A percentile compares a stretch with the other conserved stretches of the same genome.
phyloP scores from a whole-genome alignment of 2,888 invertebrate species.

The Chalcis sispes region DNA sequence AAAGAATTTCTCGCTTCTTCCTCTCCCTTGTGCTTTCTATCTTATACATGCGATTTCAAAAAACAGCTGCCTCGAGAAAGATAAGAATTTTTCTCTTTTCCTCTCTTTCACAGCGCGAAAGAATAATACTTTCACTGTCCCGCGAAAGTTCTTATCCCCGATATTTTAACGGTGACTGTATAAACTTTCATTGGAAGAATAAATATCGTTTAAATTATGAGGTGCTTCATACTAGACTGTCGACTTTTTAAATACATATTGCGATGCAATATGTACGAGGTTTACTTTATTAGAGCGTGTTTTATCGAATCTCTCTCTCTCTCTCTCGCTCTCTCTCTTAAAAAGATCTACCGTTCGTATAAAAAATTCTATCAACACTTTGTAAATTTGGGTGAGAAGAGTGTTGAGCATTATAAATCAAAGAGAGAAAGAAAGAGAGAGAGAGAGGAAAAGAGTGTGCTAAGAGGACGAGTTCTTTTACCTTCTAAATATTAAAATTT shows the following conservation, averaged over 20 bases:
- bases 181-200: slow-evolving; percentile 51
- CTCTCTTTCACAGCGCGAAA: neutral
- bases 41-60: neutral
- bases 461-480: too few relatives aligned
- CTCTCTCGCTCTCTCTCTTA: too few relatives aligned
- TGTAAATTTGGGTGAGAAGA: slow-evolving; percentile 21
- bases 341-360: slow-evolving; percentile 1
- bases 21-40: neutral
- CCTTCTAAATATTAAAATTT: too few relatives aligned
- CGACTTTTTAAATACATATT: slow-evolving; percentile 34
- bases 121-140: slow-evolving; percentile 14
- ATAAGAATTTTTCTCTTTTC: slow-evolving; percentile 40
- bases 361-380: neutral
- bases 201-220: slow-evolving; percentile 49
- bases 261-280: slow-evolving; percentile 25
- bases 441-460: neutral
- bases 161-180: slow-evolving; percentile 47
- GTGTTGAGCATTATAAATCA: slow-evolving; percentile 25
- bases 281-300: slow-evolving; percentile 36
- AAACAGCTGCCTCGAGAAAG: slow-evolving; percentile 48
- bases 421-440: too few relatives aligned
- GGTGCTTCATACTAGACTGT: slow-evolving; percentile 19
- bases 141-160: neutral
- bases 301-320: slow-evolving; percentile 14
- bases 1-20: slow-evolving; percentile 7